Evolutionary conservation across 2,888 invertebrate genomes (phyloP).

Genomic region (Pediacus dermestoides): DNA sequence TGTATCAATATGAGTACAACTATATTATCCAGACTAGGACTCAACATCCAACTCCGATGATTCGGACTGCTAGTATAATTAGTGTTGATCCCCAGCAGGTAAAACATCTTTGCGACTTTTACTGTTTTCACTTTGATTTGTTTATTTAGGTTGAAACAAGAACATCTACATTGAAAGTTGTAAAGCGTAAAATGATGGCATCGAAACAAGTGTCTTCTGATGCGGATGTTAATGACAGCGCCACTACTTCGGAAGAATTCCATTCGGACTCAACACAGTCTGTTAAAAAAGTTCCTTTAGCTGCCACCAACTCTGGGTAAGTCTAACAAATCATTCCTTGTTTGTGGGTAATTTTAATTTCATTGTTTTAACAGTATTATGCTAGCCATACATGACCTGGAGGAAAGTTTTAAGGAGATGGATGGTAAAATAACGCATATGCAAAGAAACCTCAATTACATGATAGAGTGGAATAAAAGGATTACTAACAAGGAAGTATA

Average conservation of each 20-base stretch:
- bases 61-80: constrained; percentile 67
- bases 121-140: constrained; percentile 9
- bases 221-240: constrained; percentile 51
- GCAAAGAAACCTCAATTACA: constrained; percentile 36
- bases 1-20: constrained; percentile 81
- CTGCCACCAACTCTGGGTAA: constrained; percentile 39
- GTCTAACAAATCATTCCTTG: constrained; percentile 6
- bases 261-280: constrained; percentile 47
- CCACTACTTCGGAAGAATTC: constrained; percentile 45
- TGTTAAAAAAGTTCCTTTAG: constrained; percentile 38
- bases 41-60: constrained; percentile 69
- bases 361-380: constrained; percentile 36
- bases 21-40: constrained; percentile 77
- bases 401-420: constrained; percentile 39
- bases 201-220: constrained; percentile 54
- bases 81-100: constrained; percentile 58
- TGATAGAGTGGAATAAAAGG: constrained; percentile 32
- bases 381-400: constrained; percentile 41
- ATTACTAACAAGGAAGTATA: constrained; percentile 23
- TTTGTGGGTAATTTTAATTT: background rate
- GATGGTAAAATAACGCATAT: constrained; percentile 39
- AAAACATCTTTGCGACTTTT: constrained; percentile 10
- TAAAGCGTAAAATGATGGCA: constrained; percentile 53
- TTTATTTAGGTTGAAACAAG: constrained; percentile 52
- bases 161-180: constrained; percentile 52